Evolutionary conservation across 2,888 invertebrate genomes (phyloP).

Genomic region (Podabrus alpinus): DNA sequence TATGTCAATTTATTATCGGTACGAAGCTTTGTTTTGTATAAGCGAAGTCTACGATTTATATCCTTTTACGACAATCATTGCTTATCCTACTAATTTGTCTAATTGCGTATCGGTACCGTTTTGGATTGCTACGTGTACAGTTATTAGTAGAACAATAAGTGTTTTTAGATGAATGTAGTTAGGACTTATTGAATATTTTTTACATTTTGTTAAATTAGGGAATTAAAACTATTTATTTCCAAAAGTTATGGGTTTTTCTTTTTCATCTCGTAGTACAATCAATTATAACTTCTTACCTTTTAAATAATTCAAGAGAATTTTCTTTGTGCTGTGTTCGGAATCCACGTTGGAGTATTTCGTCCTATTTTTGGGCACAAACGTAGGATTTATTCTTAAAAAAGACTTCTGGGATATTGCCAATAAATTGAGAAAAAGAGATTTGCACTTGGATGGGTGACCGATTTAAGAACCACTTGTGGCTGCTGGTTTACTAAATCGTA

Average conservation of each 20-base stretch:
- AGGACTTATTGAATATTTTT: not conserved
- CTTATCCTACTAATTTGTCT: constrained; percentile 57
- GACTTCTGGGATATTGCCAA: no score
- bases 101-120: constrained; percentile 60
- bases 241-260: not conserved
- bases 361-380: no score
- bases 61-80: constrained; percentile 57
- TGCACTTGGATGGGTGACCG: no score
- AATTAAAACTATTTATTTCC: not conserved
- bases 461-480: no score
- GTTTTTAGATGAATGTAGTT: not conserved
- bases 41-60: constrained; percentile 54
- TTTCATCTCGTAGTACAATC: no score
- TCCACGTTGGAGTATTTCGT: no score
- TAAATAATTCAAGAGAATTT: no score
- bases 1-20: constrained; percentile 54
- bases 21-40: constrained; percentile 56
- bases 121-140: constrained; percentile 59
- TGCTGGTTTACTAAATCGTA: no score
- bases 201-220: not conserved
- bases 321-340: no score
- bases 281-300: no score
- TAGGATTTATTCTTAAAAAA: no score
- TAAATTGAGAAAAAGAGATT: no score
- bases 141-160: constrained; percentile 38